Evolutionary conservation across 1,140 invertebrate genomes (phyloP), one percentile per base, ranked within the genome.

Genomic region (silkworm (Bombyx mori)): DNA sequence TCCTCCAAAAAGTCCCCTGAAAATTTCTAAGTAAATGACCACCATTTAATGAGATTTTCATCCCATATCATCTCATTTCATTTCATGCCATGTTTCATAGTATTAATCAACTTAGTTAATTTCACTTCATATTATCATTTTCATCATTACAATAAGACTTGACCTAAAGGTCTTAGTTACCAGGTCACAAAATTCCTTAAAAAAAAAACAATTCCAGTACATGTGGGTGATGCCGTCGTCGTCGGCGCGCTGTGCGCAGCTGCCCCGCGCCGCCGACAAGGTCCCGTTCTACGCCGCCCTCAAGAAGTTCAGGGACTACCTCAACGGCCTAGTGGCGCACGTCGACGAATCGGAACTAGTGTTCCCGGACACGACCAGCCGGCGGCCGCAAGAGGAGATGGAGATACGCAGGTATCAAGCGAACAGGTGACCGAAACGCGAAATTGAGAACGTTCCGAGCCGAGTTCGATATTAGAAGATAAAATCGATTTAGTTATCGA

Each of bases 201-300:
- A 18, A 18, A 18, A 18, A 18, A 18, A 18, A 18, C 12, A 18
- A 18, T 7, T 89, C 46, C 90, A 99, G 97, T 94, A 97, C 80
- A 96, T 98, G 90, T 99, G 96, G 96, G 97, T 99, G 74, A 98
- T 99, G 97, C 97, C 98, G 60, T 99, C 97, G 46, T 98, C 97
- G 26, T 98, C 96, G 80, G 97, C 98, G 45, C 91, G 97, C 60
- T 99, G 97, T 88, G 96, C 97, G 42, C 97, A 99, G 79, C 89
- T 99, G 63, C 98, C 98, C 1, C 91, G 97, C 62, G 97, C 97
- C 3, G 94, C 96, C 1, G 97, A 99, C 88, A 99, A 99, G 88
- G 96, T 99, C 45, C 97, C 97, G 61, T 99, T 98, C 89, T 99
- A 98, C 88, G 92, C 94, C 46, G 97, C 97, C 22, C 88, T 99